These are phyloP conservation scores for Burhinus bistriatus DNA, from an alignment of 2,113 vertebrate species.

Conservation along the genomic window DNA sequence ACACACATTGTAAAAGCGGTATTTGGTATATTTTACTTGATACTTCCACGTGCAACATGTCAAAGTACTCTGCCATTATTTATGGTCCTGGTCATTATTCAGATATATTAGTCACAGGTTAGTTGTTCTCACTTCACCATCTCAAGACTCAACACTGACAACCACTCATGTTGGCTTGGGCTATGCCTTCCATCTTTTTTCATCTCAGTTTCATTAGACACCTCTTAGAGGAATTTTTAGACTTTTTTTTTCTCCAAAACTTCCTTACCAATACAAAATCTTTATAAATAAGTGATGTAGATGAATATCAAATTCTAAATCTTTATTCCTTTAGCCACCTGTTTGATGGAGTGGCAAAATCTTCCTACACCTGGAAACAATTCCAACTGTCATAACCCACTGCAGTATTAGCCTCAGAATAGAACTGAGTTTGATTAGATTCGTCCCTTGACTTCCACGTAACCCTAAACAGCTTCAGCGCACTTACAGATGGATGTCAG, in stretches of 20 bases:
- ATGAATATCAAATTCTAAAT: neutral
- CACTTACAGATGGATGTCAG: fast-evolving
- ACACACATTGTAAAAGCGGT: neutral
- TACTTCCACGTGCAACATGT: neutral
- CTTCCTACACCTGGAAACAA: neutral
- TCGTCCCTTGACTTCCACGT: neutral
- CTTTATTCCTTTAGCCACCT: neutral
- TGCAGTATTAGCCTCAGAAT: neutral
- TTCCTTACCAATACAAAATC: neutral
- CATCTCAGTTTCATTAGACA: neutral
- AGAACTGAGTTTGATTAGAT: neutral
- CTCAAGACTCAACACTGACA: neutral
- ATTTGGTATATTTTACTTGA: neutral
- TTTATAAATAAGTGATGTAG: neutral
- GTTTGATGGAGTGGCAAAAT: neutral
- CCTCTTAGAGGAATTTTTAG: neutral
- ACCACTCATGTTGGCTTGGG: neutral
- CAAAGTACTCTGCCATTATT: neutral
- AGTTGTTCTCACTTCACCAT: neutral
- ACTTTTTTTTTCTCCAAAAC: neutral
- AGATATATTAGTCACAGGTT: neutral
- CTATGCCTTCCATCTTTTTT: neutral
- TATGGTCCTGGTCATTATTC: neutral
- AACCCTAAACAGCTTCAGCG: neutral
- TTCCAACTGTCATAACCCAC: neutral